Evolutionary conservation across 2,888 invertebrate species (phyloP), one percentile per base, ranked within the genome.

Genomic region (Cinara cedri): DNA sequence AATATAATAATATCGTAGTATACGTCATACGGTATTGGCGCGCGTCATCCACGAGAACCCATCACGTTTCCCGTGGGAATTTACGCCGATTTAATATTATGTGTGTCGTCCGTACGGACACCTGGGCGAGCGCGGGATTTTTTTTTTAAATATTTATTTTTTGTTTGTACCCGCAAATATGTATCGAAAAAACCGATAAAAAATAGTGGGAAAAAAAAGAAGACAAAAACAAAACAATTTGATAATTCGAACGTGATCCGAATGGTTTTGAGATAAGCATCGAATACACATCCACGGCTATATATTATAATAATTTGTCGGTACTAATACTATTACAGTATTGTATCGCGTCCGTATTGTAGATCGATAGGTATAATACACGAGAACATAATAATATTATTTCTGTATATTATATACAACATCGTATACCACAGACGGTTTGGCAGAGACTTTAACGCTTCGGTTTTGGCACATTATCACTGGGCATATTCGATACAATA

Each of bases 391-490:
- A 34, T 34, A 34, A 4, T 34, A 46, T 1, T 21, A 66, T 13
- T n/a, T 19, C 49, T n/a, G 46, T 26, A 26, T 11, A 24, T n/a
- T 11, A 11, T 21, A 71, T 57, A 51, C 42, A n/a, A n/a, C n/a
- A n/a, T n/a, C n/a, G n/a, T n/a, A n/a, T n/a, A n/a, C n/a, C n/a
- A 46, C 65, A 19, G 6, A 54, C 55, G 44, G 76, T 68, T 70
- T 78, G 78, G 78, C 78, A 78, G 70, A 78, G 70, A 78, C 70
- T 78, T 78, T 46, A 78, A 78, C 78, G 78, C 60, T 21, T 19
- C 19, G 46, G 78, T 78, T 60, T 78, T 78, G 78, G 78, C 78
- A 78, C 68, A 51, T 74, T 42, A 71, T 55, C 71, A 44, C 42
- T 34, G 26, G 1, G 8, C 57, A 34, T 34, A 57, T n/a, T 34